Base-by-base conservation (phyloP, 2,888 invertebrate species). In the Leptarthrus brevirostris region DNA sequence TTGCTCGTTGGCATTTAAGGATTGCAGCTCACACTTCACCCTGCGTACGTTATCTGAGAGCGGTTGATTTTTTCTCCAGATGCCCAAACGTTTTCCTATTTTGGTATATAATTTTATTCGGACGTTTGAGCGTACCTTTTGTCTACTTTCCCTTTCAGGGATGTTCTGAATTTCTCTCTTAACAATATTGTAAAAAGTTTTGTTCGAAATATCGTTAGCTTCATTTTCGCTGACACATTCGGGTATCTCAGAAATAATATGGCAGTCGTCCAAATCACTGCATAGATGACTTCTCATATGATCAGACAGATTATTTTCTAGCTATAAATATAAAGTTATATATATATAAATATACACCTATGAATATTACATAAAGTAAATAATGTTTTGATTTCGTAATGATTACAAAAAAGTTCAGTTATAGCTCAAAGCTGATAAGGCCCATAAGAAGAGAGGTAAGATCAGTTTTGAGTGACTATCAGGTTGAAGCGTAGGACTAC, bases 31-130 rank as follows among this genome's bases (percentile, higher is more conserved):
- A 26, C 78, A 61, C 44, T 78, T 77, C 74, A 79, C 77, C n/a
- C 74, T 72, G 34, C 76, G 76, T 24, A 76, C 74, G 56, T 80
- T 80, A 79, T 81, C 56, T 49, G 78, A 78, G 78, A 80, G 44
- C 77, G 82, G 56, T 77, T 78, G 47, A 80, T 80, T 78, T 80
- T 81, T 78, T 77, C 82, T 73, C 83, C 85, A 80, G 8, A 80
- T 47, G 1, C 80, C 80, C 24, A 80, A 34, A 12, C 77, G 78
- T 61, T 79, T 79, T 5, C 79, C 78, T 4, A 80, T 77, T 52
- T 75, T 78, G 34, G 79, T 78, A 36, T 78, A 79, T 1, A 80
- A 49, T 53, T 78, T 79, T 10, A 80, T 76, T 69, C 76, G 75
- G 4, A 79, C 75, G 54, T 76, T 78, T 18, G 76, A 75, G 1